phyloP scores from a whole-genome alignment of 2,888 invertebrate species.

The Troides aeacus region DNA sequence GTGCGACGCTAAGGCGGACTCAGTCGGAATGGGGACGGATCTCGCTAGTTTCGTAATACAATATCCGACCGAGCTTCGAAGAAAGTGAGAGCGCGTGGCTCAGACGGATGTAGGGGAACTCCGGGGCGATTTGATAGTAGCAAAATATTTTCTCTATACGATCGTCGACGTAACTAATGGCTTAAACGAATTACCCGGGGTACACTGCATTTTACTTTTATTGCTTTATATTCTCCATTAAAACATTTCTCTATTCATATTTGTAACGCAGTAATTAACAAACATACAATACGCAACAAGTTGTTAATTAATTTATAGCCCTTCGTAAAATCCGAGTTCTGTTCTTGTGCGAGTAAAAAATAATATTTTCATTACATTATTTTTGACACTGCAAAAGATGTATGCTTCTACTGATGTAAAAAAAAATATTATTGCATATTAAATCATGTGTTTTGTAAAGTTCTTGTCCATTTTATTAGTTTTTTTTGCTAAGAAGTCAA shows the following conservation, averaged over 20 bases:
- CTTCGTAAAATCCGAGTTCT: no score
- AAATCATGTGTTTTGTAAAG: no score
- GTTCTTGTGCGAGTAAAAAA: no score
- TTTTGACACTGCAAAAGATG: no score
- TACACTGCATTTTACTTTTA: not conserved
- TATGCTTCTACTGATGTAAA: no score
- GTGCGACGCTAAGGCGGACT: slow-evolving; percentile 48
- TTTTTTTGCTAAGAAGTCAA: no score
- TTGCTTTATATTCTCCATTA: not conserved
- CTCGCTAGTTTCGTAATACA: slow-evolving; percentile 60
- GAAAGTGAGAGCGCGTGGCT: slow-evolving; percentile 52
- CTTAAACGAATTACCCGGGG: not conserved
- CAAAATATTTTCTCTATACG: slow-evolving; percentile 25
- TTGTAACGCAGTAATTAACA: not conserved
- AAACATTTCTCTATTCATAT: not conserved
- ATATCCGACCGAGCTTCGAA: slow-evolving; percentile 38
- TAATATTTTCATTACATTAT: no score
- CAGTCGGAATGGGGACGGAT: slow-evolving; percentile 55
- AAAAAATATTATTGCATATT: no score
- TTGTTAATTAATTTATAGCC: not conserved
- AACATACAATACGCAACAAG: not conserved
- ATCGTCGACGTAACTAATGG: slow-evolving; percentile 14
- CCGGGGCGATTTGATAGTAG: slow-evolving; percentile 26
- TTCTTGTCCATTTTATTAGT: no score
- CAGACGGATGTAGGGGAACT: slow-evolving; percentile 47